Percentiles rank a stretch among this genome's conserved stretches.
These are phyloP conservation scores for Poecile montanus DNA, from an alignment of 2,797 vertebrate species.

Conservation along the genomic window DNA sequence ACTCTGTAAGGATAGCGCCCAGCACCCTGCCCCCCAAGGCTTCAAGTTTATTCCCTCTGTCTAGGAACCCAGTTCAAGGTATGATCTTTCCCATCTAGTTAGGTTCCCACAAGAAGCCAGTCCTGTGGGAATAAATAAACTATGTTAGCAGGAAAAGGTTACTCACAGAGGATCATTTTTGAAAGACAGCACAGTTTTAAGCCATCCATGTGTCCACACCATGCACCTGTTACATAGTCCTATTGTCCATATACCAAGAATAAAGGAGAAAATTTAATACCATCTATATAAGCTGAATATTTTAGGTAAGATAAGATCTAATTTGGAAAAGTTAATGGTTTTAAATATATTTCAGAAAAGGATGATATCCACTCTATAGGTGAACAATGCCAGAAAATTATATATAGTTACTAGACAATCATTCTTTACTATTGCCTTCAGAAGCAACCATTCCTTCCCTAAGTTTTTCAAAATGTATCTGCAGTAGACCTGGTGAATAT, in stretches of 20 bases:
- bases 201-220: not conserved
- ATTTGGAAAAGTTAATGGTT: not conserved
- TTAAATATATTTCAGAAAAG: not conserved
- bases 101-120: not conserved
- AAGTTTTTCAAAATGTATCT: not conserved
- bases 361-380: not conserved
- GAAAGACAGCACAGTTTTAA: not conserved
- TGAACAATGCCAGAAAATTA: not conserved
- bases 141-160: not conserved
- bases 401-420: not conserved
- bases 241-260: not conserved
- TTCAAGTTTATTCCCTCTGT: too few relatives aligned
- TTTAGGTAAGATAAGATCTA: not conserved
- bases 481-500: not conserved
- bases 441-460: not conserved
- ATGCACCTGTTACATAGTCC: not conserved
- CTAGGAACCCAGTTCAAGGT: too few relatives aligned
- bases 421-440: not conserved
- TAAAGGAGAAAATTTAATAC: not conserved
- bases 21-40: too few relatives aligned
- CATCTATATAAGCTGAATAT: not conserved
- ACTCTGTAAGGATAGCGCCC: too few relatives aligned
- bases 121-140: not conserved
- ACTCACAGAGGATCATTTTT: not conserved
- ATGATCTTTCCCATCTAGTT: too few relatives aligned